Conservation (phyloP, 2,797 vertebrate genomes). For the Pempheris klunzingeri region DNA sequence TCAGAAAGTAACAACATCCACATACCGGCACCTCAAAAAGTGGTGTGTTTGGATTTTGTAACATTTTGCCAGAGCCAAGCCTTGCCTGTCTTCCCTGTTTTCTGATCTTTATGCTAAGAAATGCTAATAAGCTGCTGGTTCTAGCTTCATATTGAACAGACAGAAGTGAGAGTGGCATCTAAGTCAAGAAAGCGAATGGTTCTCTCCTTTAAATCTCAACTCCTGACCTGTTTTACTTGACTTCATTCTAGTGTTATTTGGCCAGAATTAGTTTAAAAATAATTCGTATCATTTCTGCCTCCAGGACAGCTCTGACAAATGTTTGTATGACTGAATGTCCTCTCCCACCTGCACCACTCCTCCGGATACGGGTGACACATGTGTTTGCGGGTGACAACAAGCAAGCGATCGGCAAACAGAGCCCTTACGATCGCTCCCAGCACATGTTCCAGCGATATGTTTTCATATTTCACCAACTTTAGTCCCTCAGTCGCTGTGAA, state of each 20-base stretch:
- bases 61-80: too few species aligned
- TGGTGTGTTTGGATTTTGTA: too few species aligned
- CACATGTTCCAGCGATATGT: not conserved
- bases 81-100: too few species aligned
- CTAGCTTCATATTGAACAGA: not conserved
- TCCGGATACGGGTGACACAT: slow-evolving; percentile 2
- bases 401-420: slow-evolving; percentile 6
- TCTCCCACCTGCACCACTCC: slow-evolving; percentile 16
- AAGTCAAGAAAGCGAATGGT: too few species aligned
- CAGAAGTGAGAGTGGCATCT: too few species aligned
- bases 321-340: slow-evolving; percentile 15
- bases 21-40: not conserved
- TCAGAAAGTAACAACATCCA: not conserved
- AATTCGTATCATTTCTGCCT: slow-evolving; percentile 7
- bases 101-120: not conserved
- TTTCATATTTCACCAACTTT: not conserved
- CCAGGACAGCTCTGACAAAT: slow-evolving; percentile 34
- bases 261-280: not conserved
- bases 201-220: too few species aligned
- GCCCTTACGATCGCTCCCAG: not conserved
- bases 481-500: not conserved
- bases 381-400: slow-evolving; percentile 24
- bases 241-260: not conserved
- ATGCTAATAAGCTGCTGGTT: not conserved
- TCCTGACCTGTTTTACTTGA: not conserved